Evolutionary conservation across 2,113 vertebrate genomes (phyloP).

Genomic region (Passer domesticus): DNA sequence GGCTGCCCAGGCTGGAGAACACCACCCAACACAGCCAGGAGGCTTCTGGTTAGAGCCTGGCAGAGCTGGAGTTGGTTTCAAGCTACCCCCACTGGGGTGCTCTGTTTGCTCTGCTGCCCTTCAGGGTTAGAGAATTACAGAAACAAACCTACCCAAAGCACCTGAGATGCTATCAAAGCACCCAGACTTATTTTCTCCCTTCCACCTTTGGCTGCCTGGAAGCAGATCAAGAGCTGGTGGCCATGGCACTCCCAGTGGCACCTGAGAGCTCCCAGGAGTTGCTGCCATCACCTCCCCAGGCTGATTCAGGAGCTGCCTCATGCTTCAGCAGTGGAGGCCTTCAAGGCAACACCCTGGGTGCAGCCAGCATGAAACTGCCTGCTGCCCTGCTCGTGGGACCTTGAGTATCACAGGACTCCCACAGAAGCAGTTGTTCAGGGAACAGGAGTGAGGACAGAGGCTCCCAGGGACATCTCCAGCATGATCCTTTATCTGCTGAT

Average conservation of each 20-base stretch:
- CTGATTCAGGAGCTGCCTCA: not conserved
- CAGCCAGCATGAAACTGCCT: not conserved
- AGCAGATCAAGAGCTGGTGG: not conserved
- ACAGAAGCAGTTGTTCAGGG: rapidly evolving
- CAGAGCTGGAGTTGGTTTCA: not conserved
- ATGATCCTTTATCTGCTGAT: not conserved
- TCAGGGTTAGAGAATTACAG: not conserved
- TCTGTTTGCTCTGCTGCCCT: not conserved
- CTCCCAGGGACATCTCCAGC: not conserved
- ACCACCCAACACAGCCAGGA: not conserved
- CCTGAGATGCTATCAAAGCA: not conserved
- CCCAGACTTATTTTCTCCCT: not conserved
- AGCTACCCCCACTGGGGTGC: not conserved
- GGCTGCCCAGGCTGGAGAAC: not conserved
- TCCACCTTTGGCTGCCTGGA: not conserved
- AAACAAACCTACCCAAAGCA: not conserved
- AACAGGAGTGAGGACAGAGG: not conserved
- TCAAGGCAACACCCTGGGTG: not conserved
- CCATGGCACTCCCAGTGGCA: not conserved
- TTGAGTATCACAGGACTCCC: rapidly evolving
- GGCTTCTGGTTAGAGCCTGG: not conserved
- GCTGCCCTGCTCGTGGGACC: not conserved
- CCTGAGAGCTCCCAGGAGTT: not conserved
- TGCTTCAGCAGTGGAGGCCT: not conserved
- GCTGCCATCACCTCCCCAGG: not conserved